A percentile compares a stretch with the other conserved stretches of the same genome.
Evolutionary conservation across 1,140 invertebrate genomes (phyloP).

Genomic region (Pseudachorutes palmiensis): DNA sequence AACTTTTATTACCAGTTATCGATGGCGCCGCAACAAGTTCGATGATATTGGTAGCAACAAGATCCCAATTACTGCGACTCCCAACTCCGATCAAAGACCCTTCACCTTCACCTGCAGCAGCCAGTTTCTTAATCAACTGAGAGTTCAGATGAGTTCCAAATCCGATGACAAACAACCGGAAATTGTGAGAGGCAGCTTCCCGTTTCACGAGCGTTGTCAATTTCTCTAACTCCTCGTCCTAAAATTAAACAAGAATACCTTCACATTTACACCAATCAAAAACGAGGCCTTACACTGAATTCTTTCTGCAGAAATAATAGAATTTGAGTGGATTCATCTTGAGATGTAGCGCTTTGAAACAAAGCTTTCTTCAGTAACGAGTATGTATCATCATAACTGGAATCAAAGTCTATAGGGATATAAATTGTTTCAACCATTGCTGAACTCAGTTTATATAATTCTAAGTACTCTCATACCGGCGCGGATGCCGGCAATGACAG

Average conservation of each 20-base stretch:
- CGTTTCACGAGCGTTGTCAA: background rate
- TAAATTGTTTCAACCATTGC: background rate
- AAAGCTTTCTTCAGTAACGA: background rate
- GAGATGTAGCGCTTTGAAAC: background rate
- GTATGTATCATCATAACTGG: too few species aligned
- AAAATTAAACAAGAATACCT: background rate
- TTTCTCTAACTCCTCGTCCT: background rate
- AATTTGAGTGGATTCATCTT: background rate
- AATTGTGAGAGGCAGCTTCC: background rate
- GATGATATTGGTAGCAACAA: background rate
- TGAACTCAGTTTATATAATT: background rate
- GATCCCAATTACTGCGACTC: too few species aligned
- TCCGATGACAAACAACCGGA: conserved; percentile 1
- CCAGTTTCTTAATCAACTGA: background rate
- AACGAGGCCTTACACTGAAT: background rate
- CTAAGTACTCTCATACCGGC: background rate
- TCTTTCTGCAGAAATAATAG: background rate
- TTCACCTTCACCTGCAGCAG: background rate
- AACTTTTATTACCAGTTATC: background rate
- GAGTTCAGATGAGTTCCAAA: background rate
- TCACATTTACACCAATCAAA: background rate
- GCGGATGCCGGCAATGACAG: background rate
- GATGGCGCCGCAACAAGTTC: background rate
- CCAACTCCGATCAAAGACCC: too few species aligned
- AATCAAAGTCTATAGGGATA: background rate